Conservation (phyloP, 2,113 vertebrate species). For the Myotis davidii region DNA sequence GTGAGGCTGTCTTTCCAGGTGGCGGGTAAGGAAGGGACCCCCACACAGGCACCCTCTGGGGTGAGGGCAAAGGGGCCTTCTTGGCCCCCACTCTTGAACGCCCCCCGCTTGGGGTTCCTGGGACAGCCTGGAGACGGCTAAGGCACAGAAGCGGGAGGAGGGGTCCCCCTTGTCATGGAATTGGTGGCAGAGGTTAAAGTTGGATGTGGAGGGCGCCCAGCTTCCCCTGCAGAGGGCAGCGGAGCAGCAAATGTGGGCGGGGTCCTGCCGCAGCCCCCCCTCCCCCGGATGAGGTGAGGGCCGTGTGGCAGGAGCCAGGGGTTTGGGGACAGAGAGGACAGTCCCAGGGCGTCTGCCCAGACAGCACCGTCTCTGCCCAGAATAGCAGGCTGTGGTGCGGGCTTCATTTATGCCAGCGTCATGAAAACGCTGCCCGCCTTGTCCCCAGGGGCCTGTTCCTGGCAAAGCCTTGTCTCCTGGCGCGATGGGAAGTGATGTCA, state of each 20-base stretch:
- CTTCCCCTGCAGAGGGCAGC: not conserved
- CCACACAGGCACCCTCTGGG: not conserved
- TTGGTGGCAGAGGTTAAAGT: not conserved
- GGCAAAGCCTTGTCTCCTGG: not conserved
- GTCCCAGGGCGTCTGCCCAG: not conserved
- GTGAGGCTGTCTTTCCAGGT: not conserved
- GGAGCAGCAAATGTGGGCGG: not conserved
- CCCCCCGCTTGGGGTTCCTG: not conserved
- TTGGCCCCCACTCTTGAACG: not conserved
- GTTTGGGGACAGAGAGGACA: not conserved
- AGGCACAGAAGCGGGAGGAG: not conserved
- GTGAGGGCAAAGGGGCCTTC: not conserved
- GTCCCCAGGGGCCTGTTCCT: constrained; percentile 9
- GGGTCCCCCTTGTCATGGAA: not conserved
- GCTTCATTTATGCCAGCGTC: not conserved
- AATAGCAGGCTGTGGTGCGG: not conserved
- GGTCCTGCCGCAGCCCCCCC: not conserved
- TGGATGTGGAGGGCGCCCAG: not conserved
- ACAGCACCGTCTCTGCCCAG: not conserved
- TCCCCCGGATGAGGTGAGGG: not conserved
- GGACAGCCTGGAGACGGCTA: not conserved
- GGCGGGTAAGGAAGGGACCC: constrained; percentile 12
- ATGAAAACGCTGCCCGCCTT: not conserved
- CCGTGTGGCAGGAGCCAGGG: not conserved
- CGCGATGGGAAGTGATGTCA: constrained; percentile 47